These are phyloP conservation scores for Apostichopus parvimensis DNA, from an alignment of 35 echinoderm and acorn worm genomes.

Conservation along the genomic window DNA sequence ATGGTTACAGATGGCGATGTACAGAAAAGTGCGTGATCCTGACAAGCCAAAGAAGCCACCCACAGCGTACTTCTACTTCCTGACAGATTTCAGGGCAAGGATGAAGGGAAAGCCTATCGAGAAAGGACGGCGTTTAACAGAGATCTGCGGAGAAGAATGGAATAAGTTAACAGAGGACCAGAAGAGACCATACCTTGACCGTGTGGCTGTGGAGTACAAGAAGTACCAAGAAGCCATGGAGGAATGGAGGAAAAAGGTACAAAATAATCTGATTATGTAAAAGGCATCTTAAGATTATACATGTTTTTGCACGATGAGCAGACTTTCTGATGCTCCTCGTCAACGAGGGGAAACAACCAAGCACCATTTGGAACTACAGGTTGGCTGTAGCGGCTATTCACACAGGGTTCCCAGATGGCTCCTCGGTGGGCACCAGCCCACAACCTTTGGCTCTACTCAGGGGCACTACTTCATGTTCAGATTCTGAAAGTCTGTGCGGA, in stretches of 20 bases:
- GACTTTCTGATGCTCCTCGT: too few relatives aligned
- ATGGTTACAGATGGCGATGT: conserved; percentile 67
- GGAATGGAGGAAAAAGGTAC: conserved; percentile 90
- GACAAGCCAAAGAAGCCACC: conserved; percentile 99
- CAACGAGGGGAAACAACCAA: too few relatives aligned
- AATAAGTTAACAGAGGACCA: conserved; percentile 95
- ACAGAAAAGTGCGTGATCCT: conserved; percentile 91
- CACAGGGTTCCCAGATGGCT: too few relatives aligned
- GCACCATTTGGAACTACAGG: too few relatives aligned
- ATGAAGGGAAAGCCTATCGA: conserved; percentile 93
- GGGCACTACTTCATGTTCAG: too few relatives aligned
- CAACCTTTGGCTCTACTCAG: too few relatives aligned
- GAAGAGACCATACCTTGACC: conserved; percentile 94
- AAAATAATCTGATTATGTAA: too few relatives aligned
- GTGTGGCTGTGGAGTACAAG: conserved; percentile 90
- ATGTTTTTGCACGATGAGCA: too few relatives aligned
- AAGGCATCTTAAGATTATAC: too few relatives aligned
- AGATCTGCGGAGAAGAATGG: conserved; percentile 93
- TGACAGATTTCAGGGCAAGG: conserved; percentile 84
- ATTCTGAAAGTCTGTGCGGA: too few relatives aligned
- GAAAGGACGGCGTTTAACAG: conserved; percentile 81
- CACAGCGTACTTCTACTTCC: conserved; percentile 95
- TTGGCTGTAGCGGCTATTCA: too few relatives aligned
- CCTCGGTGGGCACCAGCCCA: too few relatives aligned
- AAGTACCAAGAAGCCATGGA: conserved; percentile 86